phyloP scores from a whole-genome alignment of 2,888 invertebrate species.

The Druceiella hillmani region DNA sequence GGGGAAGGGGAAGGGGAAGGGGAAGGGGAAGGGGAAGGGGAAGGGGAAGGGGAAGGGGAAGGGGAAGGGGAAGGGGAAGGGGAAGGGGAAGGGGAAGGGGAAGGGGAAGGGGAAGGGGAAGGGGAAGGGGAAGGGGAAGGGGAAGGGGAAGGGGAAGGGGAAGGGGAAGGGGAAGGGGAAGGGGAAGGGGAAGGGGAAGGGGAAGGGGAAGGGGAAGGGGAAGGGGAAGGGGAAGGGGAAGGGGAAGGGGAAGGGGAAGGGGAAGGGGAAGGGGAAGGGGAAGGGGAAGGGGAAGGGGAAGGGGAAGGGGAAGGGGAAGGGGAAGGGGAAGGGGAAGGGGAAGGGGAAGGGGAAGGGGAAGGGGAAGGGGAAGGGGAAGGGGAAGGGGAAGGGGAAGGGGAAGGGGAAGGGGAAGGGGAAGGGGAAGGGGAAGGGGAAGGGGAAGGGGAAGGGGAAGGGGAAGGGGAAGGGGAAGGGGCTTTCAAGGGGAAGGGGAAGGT shows the following conservation, averaged over 20 bases:
- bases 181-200: constrained; percentile 21
- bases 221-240: constrained; percentile 22
- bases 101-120: constrained; percentile 22
- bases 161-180: constrained; percentile 22
- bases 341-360: constrained; percentile 17
- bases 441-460: constrained; percentile 9
- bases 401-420: constrained; percentile 21
- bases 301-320: constrained; percentile 21
- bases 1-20: too few relatives aligned
- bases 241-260: constrained; percentile 20
- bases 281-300: constrained; percentile 21
- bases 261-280: constrained; percentile 20
- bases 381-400: constrained; percentile 21
- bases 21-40: too few relatives aligned
- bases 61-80: constrained; percentile 20
- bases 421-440: constrained; percentile 12
- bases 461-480: constrained; percentile 7
- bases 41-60: constrained; percentile 21
- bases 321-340: constrained; percentile 19
- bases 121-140: constrained; percentile 22
- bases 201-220: constrained; percentile 21
- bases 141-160: constrained; percentile 21
- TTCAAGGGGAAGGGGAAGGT: too few relatives aligned
- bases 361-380: constrained; percentile 21
- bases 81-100: constrained; percentile 19